Base-by-base conservation (phyloP, 1,140 invertebrate species). In the Tetragonula clypearis region DNA sequence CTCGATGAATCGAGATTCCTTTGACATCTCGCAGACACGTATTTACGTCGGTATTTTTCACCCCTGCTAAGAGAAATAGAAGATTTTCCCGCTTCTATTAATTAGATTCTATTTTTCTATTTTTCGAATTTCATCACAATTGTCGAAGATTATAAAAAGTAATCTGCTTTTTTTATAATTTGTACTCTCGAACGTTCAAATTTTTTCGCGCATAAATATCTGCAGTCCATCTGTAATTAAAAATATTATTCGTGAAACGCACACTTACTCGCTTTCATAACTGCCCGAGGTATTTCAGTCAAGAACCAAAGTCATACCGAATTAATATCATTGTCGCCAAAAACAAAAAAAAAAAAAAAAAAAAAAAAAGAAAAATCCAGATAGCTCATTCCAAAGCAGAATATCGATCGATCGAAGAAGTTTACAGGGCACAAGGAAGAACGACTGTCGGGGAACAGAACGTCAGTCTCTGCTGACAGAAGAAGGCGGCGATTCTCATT, bases 401-500 rank as follows among this genome's bases (percentile, higher is more conserved):
- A 74, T 81, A 65, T 88, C 85, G 86, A 85, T 89, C 62, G 58
- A 79, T 90, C 79, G 88, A 66, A 86, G 79, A n/a, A 72, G 86
- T 76, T 79, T 78, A 15, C 56, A 56, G 53, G 66, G 77, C 58
- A 1, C 66, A 75, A 49, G 65, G 58, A 76, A 79, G 75, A 79
- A 86, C 71, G 77, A n/a, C n/a, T 49, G 65, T 69, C 75, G 86
- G 66, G 71, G 79, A 89, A 77, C 79, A 49, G 41, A 8, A 82
- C 84, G 84, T 89, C 88, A 81, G 85, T 86, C 82, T 69, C 72
- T 66, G 79, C 76, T 80, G 83, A 86, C 80, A 87, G 86, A 86
- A 66, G 79, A 73, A 87, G 88, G 86, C 86, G 89, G 77, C 82
- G 81, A 68, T 87, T 83, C 90, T 92, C 92, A 92, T 93, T 92